Conservation (phyloP, 2,113 vertebrate genomes). For the Gymnobelideus leadbeateri region DNA sequence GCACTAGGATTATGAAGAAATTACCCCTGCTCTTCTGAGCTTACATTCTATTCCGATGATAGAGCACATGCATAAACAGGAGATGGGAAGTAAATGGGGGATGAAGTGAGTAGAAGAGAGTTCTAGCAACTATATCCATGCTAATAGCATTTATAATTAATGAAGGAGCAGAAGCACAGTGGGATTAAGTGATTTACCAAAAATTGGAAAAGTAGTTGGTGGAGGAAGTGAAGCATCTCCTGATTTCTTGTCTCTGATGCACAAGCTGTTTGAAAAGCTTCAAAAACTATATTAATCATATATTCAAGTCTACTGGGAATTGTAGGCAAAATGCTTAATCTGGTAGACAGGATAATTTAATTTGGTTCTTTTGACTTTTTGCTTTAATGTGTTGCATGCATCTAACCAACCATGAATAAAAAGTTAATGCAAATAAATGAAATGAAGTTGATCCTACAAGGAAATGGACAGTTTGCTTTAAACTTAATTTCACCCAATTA, state of each 20-base stretch:
- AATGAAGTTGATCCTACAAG: slow-evolving; percentile 49
- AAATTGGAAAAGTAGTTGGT: not conserved
- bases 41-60: not conserved
- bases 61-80: not conserved
- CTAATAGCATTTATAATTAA: not conserved
- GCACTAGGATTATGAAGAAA: not conserved
- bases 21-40: not conserved
- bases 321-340: slow-evolving; percentile 16
- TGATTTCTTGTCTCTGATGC: not conserved
- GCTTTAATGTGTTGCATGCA: too few species aligned
- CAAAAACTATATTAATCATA: slow-evolving; percentile 30
- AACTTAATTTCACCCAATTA: slow-evolving; percentile 27
- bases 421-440: slow-evolving; percentile 5
- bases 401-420: not conserved
- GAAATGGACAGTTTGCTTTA: slow-evolving; percentile 22
- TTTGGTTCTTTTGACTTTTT: slow-evolving; percentile 12
- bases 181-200: slow-evolving; percentile 39
- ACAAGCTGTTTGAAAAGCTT: not conserved
- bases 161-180: slow-evolving; percentile 31
- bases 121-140: not conserved
- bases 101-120: not conserved
- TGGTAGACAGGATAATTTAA: slow-evolving; percentile 23
- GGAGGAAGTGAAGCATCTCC: slow-evolving; percentile 18
- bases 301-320: slow-evolving; percentile 1
- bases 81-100: not conserved